phyloP scores from a whole-genome alignment of 1,140 invertebrate genomes.

The Aphis craccivora region DNA sequence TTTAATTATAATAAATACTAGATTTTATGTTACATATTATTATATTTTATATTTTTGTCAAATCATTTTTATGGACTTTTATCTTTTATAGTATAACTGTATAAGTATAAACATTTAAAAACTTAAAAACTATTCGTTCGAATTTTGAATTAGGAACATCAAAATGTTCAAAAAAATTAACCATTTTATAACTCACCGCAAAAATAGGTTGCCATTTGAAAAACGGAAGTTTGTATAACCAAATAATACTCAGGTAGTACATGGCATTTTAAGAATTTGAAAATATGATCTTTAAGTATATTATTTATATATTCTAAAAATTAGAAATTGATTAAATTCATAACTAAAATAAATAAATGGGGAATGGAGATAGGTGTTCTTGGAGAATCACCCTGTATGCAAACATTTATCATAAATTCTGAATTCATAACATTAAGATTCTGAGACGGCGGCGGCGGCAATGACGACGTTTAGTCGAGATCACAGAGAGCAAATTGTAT shows the following conservation, averaged over 20 bases:
- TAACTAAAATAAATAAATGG: not conserved
- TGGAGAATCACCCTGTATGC: not conserved
- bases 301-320: not conserved
- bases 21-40: too few species aligned
- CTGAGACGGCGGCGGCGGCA: not conserved
- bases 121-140: too few species aligned
- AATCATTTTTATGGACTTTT: too few species aligned
- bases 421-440: not conserved
- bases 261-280: not conserved
- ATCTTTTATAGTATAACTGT: too few species aligned
- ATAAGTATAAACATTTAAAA: too few species aligned
- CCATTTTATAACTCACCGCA: too few species aligned
- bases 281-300: not conserved
- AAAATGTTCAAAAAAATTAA: too few species aligned
- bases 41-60: too few species aligned
- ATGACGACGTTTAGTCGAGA: conserved; percentile 22
- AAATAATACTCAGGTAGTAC: not conserved
- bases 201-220: too few species aligned
- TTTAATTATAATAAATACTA: too few species aligned
- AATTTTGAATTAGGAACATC: too few species aligned
- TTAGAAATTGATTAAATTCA: not conserved
- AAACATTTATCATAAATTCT: not conserved
- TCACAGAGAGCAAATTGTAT: not conserved
- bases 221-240: too few species aligned
- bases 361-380: not conserved